A percentile compares a stretch with the other conserved stretches of the same genome.
These are phyloP conservation scores for Ganaspis sp. DNA, from an alignment of 1,140 invertebrate species.

Conservation along the genomic window DNA sequence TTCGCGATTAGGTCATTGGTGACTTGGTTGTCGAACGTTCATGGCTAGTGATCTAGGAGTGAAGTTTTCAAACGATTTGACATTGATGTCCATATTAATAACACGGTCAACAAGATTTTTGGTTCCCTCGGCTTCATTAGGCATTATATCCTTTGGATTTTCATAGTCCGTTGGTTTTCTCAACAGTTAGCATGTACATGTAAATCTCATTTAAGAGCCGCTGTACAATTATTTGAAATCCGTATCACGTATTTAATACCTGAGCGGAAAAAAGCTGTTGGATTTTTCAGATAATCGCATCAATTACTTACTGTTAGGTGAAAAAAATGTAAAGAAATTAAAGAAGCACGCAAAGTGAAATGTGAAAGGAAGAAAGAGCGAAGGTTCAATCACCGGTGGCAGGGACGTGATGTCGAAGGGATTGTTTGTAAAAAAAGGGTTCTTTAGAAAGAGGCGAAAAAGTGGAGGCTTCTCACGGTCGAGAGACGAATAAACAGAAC, in stretches of 20 bases:
- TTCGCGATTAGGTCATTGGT: too few relatives aligned
- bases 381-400: slow-evolving; percentile 43
- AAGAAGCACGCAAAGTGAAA: background rate
- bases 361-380: background rate
- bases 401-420: slow-evolving; percentile 17
- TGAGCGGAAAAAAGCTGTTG: background rate
- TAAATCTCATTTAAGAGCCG: too few relatives aligned
- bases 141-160: too few relatives aligned
- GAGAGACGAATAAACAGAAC: slow-evolving; percentile 57
- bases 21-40: too few relatives aligned
- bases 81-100: too few relatives aligned
- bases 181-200: too few relatives aligned
- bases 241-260: background rate
- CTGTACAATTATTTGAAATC: too few relatives aligned
- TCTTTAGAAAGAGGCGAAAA: slow-evolving; percentile 35
- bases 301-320: background rate
- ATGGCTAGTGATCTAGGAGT: too few relatives aligned
- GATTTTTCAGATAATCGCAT: background rate
- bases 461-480: slow-evolving; percentile 45
- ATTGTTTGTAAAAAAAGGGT: background rate
- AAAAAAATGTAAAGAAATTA: background rate
- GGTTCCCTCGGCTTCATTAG: too few relatives aligned
- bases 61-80: too few relatives aligned
- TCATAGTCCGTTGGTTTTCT: too few relatives aligned
- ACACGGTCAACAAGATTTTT: too few relatives aligned